Conservation (phyloP, 2,113 vertebrate genomes). For the Regulus satrapa region DNA sequence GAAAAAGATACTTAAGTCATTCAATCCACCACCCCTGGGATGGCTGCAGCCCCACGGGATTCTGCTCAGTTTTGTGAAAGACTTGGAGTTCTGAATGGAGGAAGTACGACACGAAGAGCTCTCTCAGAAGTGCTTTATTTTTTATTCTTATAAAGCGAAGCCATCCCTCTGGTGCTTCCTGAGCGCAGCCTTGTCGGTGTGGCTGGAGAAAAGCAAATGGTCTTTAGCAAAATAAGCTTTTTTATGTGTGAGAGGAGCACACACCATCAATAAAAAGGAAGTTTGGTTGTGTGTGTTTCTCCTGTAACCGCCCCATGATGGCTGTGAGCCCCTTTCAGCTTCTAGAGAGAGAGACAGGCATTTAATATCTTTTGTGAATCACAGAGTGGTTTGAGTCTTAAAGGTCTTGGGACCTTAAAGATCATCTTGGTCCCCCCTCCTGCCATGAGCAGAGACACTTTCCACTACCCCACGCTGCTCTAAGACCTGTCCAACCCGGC, state of each 20-base stretch:
- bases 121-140: not conserved
- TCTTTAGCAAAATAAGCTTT: not conserved
- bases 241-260: not conserved
- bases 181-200: not conserved
- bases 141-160: not conserved
- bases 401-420: not conserved
- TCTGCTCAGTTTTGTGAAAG: not conserved
- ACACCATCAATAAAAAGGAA: not conserved
- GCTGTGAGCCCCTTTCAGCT: not conserved
- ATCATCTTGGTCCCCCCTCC: not conserved
- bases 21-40: not conserved
- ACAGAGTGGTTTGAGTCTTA: not conserved
- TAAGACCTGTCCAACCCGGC: not conserved
- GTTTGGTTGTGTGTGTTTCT: not conserved
- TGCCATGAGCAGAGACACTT: not conserved
- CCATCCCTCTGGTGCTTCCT: not conserved
- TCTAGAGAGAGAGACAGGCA: not conserved
- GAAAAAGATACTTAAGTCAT: slow-evolving; percentile 47
- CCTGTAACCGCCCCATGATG: not conserved
- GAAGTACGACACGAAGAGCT: not conserved
- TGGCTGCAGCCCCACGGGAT: not conserved
- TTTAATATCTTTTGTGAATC: not conserved
- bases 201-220: not conserved
- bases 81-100: not conserved
- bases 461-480: not conserved